phyloP scores from a whole-genome alignment of 2,113 vertebrate genomes.

The Synodontis membranacea region DNA sequence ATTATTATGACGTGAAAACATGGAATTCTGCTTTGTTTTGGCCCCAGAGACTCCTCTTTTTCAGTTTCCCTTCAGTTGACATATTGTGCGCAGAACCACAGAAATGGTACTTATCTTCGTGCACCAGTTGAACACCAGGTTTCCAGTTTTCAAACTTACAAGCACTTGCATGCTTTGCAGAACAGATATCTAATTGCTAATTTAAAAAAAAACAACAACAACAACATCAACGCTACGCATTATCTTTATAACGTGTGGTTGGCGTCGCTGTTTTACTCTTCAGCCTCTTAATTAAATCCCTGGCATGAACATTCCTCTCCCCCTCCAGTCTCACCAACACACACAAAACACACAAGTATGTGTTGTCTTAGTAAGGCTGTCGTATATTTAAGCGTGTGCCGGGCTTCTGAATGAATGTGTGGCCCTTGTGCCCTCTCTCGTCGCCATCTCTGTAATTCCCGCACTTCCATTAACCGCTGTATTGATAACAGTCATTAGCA shows the following conservation, averaged over 20 bases:
- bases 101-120: neutral
- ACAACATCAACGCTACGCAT: neutral
- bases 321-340: slow-evolving; percentile 16
- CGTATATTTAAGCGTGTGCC: slow-evolving; percentile 55
- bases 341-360: slow-evolving; percentile 61
- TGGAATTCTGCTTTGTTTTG: neutral
- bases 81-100: neutral
- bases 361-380: neutral
- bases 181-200: slow-evolving; percentile 29
- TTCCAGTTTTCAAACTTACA: neutral
- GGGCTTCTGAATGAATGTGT: slow-evolving; percentile 82
- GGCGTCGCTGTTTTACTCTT: slow-evolving; percentile 28
- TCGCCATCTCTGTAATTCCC: slow-evolving; percentile 81
- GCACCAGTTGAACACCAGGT: neutral
- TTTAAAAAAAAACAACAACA: slow-evolving; percentile 16
- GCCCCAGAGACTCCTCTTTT: neutral
- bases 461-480: slow-evolving; percentile 86
- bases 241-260: slow-evolving; percentile 26
- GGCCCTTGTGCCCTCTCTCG: slow-evolving; percentile 77
- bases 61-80: neutral
- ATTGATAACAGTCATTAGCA: slow-evolving; percentile 95
- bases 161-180: neutral
- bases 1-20: neutral
- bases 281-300: slow-evolving; percentile 58
- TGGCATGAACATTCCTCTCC: slow-evolving; percentile 48